Evolutionary conservation across 2,797 vertebrate genomes (phyloP), one percentile per base, ranked within the genome.

Genomic region (Sitta carolinensis): DNA sequence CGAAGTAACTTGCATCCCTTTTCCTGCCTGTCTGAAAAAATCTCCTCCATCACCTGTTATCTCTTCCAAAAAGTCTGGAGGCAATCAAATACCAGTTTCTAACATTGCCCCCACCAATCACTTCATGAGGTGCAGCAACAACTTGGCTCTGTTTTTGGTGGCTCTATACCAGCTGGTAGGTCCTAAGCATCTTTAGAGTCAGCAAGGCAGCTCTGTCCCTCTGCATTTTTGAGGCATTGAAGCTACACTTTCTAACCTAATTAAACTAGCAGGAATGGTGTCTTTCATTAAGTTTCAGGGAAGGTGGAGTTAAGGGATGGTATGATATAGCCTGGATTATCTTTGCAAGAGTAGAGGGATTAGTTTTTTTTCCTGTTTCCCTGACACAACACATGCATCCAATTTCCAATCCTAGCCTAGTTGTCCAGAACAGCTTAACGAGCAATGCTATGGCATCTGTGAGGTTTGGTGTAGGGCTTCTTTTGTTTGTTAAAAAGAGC

Each of bases 141-240:
- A 29, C 7, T 9, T 0, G 0, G 40, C 23, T 66, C 40, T 25
- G 8, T 10, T 94, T 87, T 34, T 11, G 7, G 36, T 11, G 51
- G 48, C 43, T 85, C 30, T 6, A 0, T 19, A 77, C 4, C 15
- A 59, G 66, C 5, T 1, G 45, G 29, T 23, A 50, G 77, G 30
- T 52, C 4, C 3, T 3, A 47, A 66, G 54, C 50, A 77, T 16
- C 70, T 63, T 50, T 13, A 77, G 5, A 15, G 42, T 32, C 54
- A 59, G 9, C 9, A 30, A 17, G 16, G 25, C 40, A 91, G 36
- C 25, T 38, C 30, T 30, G 20, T 42, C 18, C 21, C 20, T 50
- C 57, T 8, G 9, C 5, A 12, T 30, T 45, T 63, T 54, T 21
- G 30, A 62, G 5, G 20, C 40, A 58, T 7, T 2, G 0, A 70